Conservation (phyloP, 2,113 vertebrate species). For the Columba janthina region DNA sequence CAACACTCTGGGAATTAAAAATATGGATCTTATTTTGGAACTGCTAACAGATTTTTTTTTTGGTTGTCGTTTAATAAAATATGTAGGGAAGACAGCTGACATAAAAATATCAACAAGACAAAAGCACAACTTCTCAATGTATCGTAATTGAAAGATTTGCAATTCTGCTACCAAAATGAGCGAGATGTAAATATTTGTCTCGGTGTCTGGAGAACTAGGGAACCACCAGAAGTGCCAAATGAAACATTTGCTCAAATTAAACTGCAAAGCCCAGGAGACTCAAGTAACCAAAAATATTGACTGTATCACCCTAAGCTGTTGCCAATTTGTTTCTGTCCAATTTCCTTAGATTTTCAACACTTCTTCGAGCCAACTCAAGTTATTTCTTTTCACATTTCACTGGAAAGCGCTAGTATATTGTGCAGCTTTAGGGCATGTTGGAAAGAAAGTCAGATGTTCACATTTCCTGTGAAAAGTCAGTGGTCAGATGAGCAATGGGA, state of each 20-base stretch:
- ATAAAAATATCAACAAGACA: background rate
- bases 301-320: background rate
- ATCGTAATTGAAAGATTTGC: conserved; percentile 51
- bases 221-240: conserved; percentile 64
- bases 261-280: conserved; percentile 42
- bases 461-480: background rate
- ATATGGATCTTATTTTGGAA: background rate
- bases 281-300: conserved; percentile 32
- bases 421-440: background rate
- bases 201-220: conserved; percentile 43
- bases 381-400: background rate
- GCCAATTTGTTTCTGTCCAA: conserved; percentile 6
- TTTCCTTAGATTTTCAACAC: conserved; percentile 15
- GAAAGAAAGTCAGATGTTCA: background rate
- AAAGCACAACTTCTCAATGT: conserved; percentile 20
- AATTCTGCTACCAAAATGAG: conserved; percentile 9
- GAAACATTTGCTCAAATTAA: conserved; percentile 67
- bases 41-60: background rate
- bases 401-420: background rate
- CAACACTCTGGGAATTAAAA: background rate
- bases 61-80: background rate
- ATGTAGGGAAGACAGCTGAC: background rate
- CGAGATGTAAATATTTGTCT: conserved; percentile 67
- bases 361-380: background rate
- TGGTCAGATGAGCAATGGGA: accelerated